phyloP scores from a whole-genome alignment of 2,888 invertebrate genomes.

The Tiliacea aurago region DNA sequence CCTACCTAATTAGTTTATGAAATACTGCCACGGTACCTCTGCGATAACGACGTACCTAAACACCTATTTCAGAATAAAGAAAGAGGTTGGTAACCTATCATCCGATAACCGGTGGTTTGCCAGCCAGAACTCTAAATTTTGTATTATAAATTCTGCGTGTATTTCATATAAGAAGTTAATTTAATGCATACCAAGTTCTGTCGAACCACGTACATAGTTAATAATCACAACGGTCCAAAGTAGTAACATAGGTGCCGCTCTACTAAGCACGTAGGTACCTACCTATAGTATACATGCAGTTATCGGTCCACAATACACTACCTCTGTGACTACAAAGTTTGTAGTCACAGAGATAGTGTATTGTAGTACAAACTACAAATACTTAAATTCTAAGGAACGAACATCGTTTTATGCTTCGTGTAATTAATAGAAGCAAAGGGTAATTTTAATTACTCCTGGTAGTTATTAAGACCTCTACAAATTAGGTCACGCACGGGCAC shows the following conservation, averaged over 20 bases:
- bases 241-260: constrained; percentile 35
- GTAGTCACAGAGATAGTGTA: no score
- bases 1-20: not conserved
- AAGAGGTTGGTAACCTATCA: not conserved
- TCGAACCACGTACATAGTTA: no score
- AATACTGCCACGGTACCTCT: not conserved
- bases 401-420: not conserved
- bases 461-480: constrained; percentile 39
- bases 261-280: constrained; percentile 39
- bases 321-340: constrained; percentile 6
- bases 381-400: constrained; percentile 5
- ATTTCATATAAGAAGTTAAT: no score
- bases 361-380: constrained; percentile 1
- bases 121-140: not conserved
- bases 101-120: not conserved
- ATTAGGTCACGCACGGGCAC: constrained; percentile 41
- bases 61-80: not conserved
- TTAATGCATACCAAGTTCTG: no score
- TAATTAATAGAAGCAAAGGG: constrained; percentile 42
- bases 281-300: not conserved
- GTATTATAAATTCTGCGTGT: not conserved
- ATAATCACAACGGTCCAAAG: not conserved
- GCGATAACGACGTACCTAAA: not conserved
- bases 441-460: constrained; percentile 44
- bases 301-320: constrained; percentile 4